Evolutionary conservation across 2,797 vertebrate genomes (phyloP).

Genomic region (Falco concolor): DNA sequence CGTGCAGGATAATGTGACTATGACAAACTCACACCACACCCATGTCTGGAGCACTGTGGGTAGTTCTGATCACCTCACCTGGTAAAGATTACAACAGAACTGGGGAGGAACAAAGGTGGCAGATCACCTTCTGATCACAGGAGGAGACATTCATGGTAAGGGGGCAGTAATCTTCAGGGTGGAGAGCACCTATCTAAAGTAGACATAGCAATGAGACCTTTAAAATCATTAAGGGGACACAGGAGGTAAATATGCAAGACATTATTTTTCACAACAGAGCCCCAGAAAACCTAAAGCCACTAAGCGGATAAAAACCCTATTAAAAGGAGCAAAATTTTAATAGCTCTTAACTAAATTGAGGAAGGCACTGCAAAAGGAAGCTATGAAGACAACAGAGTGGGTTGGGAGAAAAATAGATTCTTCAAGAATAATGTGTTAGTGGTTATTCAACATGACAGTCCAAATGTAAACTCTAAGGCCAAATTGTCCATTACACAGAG

Average conservation of each 20-base stretch:
- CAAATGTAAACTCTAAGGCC: neutral
- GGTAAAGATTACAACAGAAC: neutral
- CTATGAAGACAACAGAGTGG: neutral
- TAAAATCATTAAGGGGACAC: neutral
- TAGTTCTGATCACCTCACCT: neutral
- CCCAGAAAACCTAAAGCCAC: neutral
- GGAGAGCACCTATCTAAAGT: neutral
- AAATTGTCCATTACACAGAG: neutral
- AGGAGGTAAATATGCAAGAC: neutral
- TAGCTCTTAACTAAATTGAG: neutral
- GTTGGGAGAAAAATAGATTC: neutral
- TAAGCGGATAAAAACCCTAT: neutral
- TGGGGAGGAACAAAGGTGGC: neutral
- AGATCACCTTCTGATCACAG: neutral
- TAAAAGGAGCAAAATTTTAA: neutral
- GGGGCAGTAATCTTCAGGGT: neutral
- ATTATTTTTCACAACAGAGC: neutral
- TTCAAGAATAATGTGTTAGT: neutral
- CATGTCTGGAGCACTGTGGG: neutral
- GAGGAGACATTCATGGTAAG: neutral
- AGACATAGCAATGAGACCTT: neutral
- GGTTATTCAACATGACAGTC: neutral
- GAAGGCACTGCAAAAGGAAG: neutral
- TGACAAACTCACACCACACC: neutral
- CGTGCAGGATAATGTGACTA: neutral